Conservation (phyloP, 53 echinoderm and acorn worm genomes). For the Arbacia lixula region DNA sequence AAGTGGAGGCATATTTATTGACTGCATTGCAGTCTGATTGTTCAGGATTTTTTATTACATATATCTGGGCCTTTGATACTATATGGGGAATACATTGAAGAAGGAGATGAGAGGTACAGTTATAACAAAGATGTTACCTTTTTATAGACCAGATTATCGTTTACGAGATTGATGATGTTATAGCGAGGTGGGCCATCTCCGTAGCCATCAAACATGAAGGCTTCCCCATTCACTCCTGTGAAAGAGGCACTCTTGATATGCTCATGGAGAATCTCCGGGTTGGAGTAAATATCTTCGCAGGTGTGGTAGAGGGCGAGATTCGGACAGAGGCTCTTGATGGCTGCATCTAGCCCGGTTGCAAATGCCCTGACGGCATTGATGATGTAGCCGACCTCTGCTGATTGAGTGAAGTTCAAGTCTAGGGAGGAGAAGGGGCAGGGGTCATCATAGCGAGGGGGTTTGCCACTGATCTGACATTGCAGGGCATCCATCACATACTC, state of each 20-base stretch:
- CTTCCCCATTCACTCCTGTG: slow-evolving; percentile 53
- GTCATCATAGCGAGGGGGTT: slow-evolving; percentile 8
- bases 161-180: slow-evolving; percentile 69
- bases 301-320: slow-evolving; percentile 57
- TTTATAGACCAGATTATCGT: slow-evolving; percentile 3
- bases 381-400: slow-evolving; percentile 72
- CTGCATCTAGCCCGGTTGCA: slow-evolving; percentile 70
- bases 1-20: too few species aligned
- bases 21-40: too few species aligned
- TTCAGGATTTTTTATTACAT: too few species aligned
- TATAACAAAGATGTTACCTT: too few species aligned
- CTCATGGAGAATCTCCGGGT: slow-evolving; percentile 60
- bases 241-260: slow-evolving; percentile 63
- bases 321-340: slow-evolving; percentile 76
- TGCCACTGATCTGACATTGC: slow-evolving; percentile 65
- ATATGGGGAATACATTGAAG: neutral
- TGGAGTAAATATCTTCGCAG: slow-evolving; percentile 65
- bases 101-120: too few species aligned
- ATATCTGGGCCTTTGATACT: neutral
- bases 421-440: slow-evolving; percentile 10
- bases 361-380: slow-evolving; percentile 80
- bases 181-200: slow-evolving; percentile 80
- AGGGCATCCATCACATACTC: slow-evolving; percentile 74
- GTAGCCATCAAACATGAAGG: slow-evolving; percentile 68
- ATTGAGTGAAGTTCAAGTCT: slow-evolving; percentile 67